Evolutionary conservation across 1,140 invertebrate genomes (phyloP).

Genomic region (Ips typographus): DNA sequence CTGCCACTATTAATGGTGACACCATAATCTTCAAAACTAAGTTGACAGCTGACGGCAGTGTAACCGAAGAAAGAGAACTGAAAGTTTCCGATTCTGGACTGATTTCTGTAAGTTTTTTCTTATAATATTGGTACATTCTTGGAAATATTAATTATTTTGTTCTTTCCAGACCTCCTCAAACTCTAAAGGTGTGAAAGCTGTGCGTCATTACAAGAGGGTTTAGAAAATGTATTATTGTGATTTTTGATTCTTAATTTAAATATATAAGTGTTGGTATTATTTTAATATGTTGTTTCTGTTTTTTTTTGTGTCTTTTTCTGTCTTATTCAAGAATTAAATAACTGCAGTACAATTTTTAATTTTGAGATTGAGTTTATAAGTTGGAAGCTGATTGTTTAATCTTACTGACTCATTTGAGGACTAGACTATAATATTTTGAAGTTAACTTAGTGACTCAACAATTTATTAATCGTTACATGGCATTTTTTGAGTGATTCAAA

Average conservation of each 20-base stretch:
- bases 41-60: not conserved
- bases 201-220: conserved; percentile 13
- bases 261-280: too few species aligned
- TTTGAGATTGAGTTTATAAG: too few species aligned
- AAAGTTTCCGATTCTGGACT: conserved; percentile 14
- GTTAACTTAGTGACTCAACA: too few species aligned
- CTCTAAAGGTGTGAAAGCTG: conserved; percentile 14
- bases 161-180: conserved; percentile 11
- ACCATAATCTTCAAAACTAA: conserved; percentile 16
- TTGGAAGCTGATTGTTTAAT: too few species aligned
- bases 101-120: conserved; percentile 5
- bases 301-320: too few species aligned
- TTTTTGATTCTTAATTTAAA: conserved; percentile 2
- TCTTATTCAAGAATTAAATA: too few species aligned
- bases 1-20: conserved; percentile 14
- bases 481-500: too few species aligned
- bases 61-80: conserved; percentile 6
- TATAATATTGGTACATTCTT: not conserved
- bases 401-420: too few species aligned
- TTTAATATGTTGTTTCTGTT: too few species aligned
- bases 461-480: too few species aligned
- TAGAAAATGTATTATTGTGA: not conserved
- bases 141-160: not conserved
- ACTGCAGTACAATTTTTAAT: too few species aligned
- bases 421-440: too few species aligned